Percentiles rank a stretch among this genome's conserved stretches.
Evolutionary conservation across 2,888 invertebrate genomes (phyloP).

Genomic region (Toxonevra muliebris): DNA sequence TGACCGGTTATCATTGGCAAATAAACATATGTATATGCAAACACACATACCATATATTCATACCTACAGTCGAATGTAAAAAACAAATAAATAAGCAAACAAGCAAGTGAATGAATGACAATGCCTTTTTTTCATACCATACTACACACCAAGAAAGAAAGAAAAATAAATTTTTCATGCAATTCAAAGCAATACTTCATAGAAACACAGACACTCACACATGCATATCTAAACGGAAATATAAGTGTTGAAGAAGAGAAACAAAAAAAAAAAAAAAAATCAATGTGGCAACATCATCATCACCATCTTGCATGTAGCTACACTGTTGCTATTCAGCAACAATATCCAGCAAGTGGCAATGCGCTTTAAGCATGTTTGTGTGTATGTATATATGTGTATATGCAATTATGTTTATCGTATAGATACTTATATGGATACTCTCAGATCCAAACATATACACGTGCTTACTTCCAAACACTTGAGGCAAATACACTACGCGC

Average conservation of each 20-base stretch:
- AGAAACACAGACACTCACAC: too few relatives aligned
- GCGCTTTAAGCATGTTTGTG: not conserved
- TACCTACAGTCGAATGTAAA: not conserved
- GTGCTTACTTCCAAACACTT: not conserved
- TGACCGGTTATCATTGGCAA: constrained; percentile 3
- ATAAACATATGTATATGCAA: constrained; percentile 27
- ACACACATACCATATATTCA: constrained; percentile 11
- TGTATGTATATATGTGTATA: not conserved
- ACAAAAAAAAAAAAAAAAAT: too few relatives aligned
- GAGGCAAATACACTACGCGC: not conserved
- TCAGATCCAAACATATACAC: constrained; percentile 5
- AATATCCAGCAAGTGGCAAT: too few relatives aligned
- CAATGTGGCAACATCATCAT: too few relatives aligned
- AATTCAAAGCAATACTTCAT: too few relatives aligned
- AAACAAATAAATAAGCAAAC: not conserved
- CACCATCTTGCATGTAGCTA: too few relatives aligned
- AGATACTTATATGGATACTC: not conserved
- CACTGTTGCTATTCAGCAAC: too few relatives aligned
- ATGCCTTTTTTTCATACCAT: too few relatives aligned
- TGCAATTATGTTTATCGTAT: constrained; percentile 25
- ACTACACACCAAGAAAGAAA: not conserved
- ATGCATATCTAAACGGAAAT: too few relatives aligned
- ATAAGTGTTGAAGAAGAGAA: too few relatives aligned
- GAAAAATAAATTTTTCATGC: too few relatives aligned
- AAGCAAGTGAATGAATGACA: too few relatives aligned